Percentiles rank a stretch among this genome's conserved stretches.
These are phyloP conservation scores for Eupithecia vulgata DNA, from an alignment of 2,888 invertebrate species.

Conservation along the genomic window DNA sequence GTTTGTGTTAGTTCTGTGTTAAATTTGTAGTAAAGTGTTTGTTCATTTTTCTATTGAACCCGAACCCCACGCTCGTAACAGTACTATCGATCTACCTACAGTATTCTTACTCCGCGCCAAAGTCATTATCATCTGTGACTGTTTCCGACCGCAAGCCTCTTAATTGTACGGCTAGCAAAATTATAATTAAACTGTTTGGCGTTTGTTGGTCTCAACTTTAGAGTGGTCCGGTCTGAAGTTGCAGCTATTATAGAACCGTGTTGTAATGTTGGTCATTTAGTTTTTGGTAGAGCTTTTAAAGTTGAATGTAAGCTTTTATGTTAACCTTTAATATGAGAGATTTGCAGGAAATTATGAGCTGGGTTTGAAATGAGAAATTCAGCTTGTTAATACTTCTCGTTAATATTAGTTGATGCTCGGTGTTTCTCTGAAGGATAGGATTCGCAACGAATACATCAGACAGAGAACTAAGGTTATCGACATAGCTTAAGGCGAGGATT, in stretches of 20 bases:
- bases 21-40: no score
- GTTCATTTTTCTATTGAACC: no score
- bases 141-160: conserved; percentile 36
- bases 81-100: neutral
- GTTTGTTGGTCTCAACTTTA: conserved; percentile 21
- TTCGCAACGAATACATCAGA: no score
- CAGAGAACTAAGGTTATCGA: no score
- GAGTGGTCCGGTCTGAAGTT: neutral
- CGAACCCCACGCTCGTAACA: no score
- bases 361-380: no score
- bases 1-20: no score
- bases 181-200: conserved; percentile 30
- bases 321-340: neutral
- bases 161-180: conserved; percentile 33
- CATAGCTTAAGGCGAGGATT: no score
- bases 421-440: no score
- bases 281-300: neutral
- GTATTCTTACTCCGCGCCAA: conserved; percentile 19
- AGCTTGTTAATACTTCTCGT: no score
- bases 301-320: neutral
- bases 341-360: neutral
- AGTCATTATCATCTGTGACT: conserved; percentile 43
- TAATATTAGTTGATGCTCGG: no score
- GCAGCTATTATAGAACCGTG: neutral
- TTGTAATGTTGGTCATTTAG: neutral